Percentiles rank a stretch among this genome's conserved stretches.
Evolutionary conservation across 2,797 vertebrate genomes (phyloP).

Genomic region (Anguilla anguilla): DNA sequence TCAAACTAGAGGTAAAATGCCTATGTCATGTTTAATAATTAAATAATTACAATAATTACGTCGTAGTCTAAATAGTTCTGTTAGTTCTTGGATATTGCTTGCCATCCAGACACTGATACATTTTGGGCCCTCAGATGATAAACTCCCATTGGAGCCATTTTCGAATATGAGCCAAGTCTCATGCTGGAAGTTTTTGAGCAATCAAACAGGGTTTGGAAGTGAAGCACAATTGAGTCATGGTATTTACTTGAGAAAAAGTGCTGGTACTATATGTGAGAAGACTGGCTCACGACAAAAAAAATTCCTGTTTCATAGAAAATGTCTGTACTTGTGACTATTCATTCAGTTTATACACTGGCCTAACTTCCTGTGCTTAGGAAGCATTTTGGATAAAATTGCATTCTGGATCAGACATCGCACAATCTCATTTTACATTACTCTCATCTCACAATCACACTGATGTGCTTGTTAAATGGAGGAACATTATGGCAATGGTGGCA

Average conservation of each 20-base stretch:
- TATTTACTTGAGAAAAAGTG: neutral
- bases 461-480: no score
- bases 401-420: neutral
- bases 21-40: neutral
- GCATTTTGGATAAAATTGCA: neutral
- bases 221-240: neutral
- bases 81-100: no score
- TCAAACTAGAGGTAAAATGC: neutral
- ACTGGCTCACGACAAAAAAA: neutral
- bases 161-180: neutral
- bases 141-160: neutral
- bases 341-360: neutral
- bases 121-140: no score
- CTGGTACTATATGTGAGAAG: neutral
- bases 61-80: no score
- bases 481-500: no score
- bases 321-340: neutral
- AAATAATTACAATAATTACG: neutral
- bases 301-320: neutral
- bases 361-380: neutral
- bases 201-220: neutral
- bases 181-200: neutral
- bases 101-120: no score
- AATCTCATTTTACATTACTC: no score
- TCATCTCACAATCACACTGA: no score